Conservation (phyloP, 2,797 vertebrate genomes). For the Pseudochromis fuscus region DNA sequence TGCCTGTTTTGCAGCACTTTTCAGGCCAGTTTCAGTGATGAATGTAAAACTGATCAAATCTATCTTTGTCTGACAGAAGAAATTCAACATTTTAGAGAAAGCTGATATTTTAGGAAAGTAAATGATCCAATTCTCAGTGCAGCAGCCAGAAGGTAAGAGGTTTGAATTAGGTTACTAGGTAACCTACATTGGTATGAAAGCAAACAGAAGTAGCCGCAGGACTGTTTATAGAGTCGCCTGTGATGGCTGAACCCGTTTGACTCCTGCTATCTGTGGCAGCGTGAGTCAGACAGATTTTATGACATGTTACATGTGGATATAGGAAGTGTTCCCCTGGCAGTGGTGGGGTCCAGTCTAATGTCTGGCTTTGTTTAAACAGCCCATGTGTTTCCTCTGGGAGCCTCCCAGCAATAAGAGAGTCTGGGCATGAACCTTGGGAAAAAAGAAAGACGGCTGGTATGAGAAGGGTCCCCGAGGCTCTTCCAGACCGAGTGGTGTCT, state of each 20-base stretch:
- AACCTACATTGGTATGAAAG: slow-evolving; percentile 72
- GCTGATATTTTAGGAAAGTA: slow-evolving; percentile 53
- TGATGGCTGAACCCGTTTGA: slow-evolving; percentile 71
- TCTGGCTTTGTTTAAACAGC: slow-evolving; percentile 86
- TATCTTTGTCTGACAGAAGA: slow-evolving; percentile 13
- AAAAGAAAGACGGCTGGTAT: slow-evolving; percentile 70
- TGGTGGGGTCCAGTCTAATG: slow-evolving; percentile 77
- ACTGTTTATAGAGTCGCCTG: slow-evolving; percentile 70
- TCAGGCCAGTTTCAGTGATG: slow-evolving; percentile 34
- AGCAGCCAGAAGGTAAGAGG: slow-evolving; percentile 38
- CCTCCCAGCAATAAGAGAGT: slow-evolving; percentile 82
- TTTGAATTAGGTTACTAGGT: slow-evolving; percentile 73
- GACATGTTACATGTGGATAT: slow-evolving; percentile 85
- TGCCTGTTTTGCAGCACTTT: slow-evolving; percentile 17
- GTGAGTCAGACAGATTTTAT: slow-evolving; percentile 81
- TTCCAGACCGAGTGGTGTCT: slow-evolving; percentile 87
- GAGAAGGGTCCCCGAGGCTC: slow-evolving; percentile 88
- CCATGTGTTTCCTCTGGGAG: slow-evolving; percentile 85
- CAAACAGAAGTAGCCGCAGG: slow-evolving; percentile 73
- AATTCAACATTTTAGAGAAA: slow-evolving; percentile 39
- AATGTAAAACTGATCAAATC: slow-evolving; percentile 28
- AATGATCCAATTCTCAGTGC: slow-evolving; percentile 26
- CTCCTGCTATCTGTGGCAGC: slow-evolving; percentile 74
- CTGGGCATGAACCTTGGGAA: slow-evolving; percentile 81
- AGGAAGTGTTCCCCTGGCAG: slow-evolving; percentile 86